Base-by-base conservation (phyloP, 2,888 invertebrate genomes). In the Apoda limacodes region DNA sequence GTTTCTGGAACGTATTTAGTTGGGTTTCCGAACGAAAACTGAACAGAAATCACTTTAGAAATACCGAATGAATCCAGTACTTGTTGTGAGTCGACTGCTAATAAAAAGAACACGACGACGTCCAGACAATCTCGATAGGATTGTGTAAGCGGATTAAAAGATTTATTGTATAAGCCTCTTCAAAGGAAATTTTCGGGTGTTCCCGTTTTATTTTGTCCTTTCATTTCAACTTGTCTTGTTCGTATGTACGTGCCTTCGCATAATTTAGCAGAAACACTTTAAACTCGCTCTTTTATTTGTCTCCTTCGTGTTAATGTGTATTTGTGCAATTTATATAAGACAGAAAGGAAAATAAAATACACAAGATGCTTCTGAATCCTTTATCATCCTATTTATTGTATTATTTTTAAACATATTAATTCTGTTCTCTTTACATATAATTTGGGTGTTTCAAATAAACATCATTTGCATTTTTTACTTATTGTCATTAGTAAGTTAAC, bases 101-200 rank as follows among this genome's bases (percentile, higher is more conserved):
- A 48, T 46, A 50, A 50, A 48, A 42, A 37, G 46, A 38, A 35
- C 37, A 20, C 25, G 43, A 43, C 46, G 48, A 50, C 48, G 55
- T 56, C 46, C 55, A 51, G 58, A 55, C 67, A 65, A 72, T 72
- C 71, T 63, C 65, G 68, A 72, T 72, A 69, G 70, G 74, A 75
- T 72, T 70, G 66, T 69, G 60, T 71, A 69, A 72, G 70, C 68
- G 66, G 75, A 75, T 76, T 75, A 78, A 65, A 69, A 66, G 72
- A 75, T 75, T 76, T 72, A 71, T 68, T 57, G 63, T 63, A 64
- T 62, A 64, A 72, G 71, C 67, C 65, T 62, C 58, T 60, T 66
- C 58, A 63, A 64, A 68, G 71, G 63, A 64, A 69, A 67, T 66
- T 72, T 70, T 67, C 46, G 66, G 64, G 54, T 63, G 65, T 59